Evolutionary conservation across 2,113 vertebrate species (phyloP), one percentile per base, ranked within the genome.

Genomic region (Picathartes gymnocephalus): DNA sequence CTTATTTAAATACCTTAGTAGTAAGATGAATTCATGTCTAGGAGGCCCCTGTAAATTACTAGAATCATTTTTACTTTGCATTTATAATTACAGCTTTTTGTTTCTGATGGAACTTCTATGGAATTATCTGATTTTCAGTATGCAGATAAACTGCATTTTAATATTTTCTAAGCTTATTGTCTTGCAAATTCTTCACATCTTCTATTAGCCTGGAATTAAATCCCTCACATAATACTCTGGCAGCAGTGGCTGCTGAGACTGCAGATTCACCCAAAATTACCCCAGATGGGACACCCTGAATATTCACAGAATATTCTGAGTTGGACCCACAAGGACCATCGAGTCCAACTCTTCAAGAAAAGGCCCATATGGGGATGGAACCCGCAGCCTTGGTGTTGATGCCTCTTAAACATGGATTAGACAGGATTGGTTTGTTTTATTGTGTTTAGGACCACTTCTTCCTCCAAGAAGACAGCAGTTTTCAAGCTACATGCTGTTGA

Each of bases 51-150:
- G 60, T 54, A 65, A 76, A 81, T 72, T 87, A 71, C 54, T 33
- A 45, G 62, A 72, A 56, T 70, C 3, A 35, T 50, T 78, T 48
- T 95, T 77, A 87, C 27, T 89, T 90, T 82, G 57, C 56, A 60
- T 82, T 95, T 95, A 33, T 76, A 87, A 87, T 96, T 89, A 80
- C 35, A 86, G 31, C 5, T 72, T 94, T 91, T 76, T 68, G 25
- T 74, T 93, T 71, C 37, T 40, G 51, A 40, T 1, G 6, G 27
- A 70, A 78, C 10, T 40, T 73, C 47, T 40, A 24, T 1, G 3
- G n/a, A 71, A 79, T 79, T 25, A 89, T 10, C 44, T 74, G 65
- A 51, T 74, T 73, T 81, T 81, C 37, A 35, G 13, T n/a, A 37
- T 11, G 28, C 48, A 64, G 48, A 80, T 47, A 79, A 85, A 78